Base-by-base conservation (phyloP, 1,140 invertebrate genomes). In the Drosophila miranda region DNA sequence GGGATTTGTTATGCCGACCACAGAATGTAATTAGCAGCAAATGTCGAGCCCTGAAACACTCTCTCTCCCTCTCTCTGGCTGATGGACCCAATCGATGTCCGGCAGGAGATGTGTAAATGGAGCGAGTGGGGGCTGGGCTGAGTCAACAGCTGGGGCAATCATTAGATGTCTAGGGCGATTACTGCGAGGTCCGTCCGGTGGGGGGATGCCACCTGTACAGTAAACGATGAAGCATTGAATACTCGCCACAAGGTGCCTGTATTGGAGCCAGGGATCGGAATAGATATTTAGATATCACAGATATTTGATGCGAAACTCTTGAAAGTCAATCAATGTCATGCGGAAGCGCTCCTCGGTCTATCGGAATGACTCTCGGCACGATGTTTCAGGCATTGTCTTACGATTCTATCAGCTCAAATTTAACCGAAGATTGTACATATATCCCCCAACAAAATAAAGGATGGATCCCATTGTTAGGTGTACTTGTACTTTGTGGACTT, bases 11-110 rank as follows among this genome's bases (percentile, higher is more conserved):
- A 87, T 87, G 82, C 83, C 67, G 71, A 66, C 82, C 82, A 78
- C 82, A 87, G 67, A 87, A 87, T 82, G 82, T 87, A 87, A 87
- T 87, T 87, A 87, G 82, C 82, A 87, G 75, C 82, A 87, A 87
- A 87, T 82, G 82, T 76, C 71, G 74, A 38, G 34, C 34, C 11
- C 34, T 38, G 11, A 3, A 38, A 13, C 6, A 2, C 30, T 3
- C 28, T 2, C 8, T 9, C 28, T 9, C 2, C 0, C 28, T 9
- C 8, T 30, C 30, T 9, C 28, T 30, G 3, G 55, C 62, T 55
- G 63, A 68, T 68, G 66, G 68, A 62, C 50, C 46, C 42, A 72
- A 43, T 21, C 56, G 50, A 61, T 72, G 62, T 2, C 23, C 60
- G 26, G 41, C 34, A 38, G 34, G 34, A 38, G 34, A 38, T 11